Evolutionary conservation across 2,113 vertebrate species (phyloP), one percentile per base, ranked within the genome.

Genomic region (Oenanthe oenanthe): DNA sequence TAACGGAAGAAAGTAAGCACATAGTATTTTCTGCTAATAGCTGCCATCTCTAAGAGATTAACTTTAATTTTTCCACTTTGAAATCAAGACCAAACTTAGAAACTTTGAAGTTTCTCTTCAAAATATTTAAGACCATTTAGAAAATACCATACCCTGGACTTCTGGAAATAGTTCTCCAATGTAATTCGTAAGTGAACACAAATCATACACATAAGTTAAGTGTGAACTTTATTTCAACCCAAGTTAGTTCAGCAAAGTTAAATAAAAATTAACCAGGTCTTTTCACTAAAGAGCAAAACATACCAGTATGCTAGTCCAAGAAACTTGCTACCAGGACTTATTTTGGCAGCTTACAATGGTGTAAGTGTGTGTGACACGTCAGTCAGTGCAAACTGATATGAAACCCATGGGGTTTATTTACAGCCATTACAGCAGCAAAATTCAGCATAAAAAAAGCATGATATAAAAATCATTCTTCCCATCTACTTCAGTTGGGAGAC

Each of bases 181-280:
- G 56, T 63, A 86, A 83, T 56, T 85, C 4, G 0, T 66, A 85
- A 89, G 34, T 78, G 53, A 81, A 20, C 29, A 66, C 57, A 72
- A 78, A 81, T 89, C 10, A 75, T 22, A 84, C 3, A 36, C 0
- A 1, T 19, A 93, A 65, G 25, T 90, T 82, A 90, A 80, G 51
- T 67, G 48, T 85, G 83, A 94, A 85, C 75, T 92, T 94, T 43
- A 89, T 81, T 96, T 97, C 84, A 92, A 93, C 90, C 36, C 17
- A 0, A 70, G 47, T 54, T 86, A 81, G 75, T 48, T 22, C 63
- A 90, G 40, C 60, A 68, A 86, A 95, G 88, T 77, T 83, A 90
- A 96, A 88, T 73, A 89, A 92, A 96, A 90, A 96, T 95, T 85
- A 95, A 82, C 78, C 51, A 74, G 40, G 34, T 73, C 56, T 82